A percentile compares a stretch with the other conserved stretches of the same genome.
Conservation (phyloP, 2,797 vertebrate genomes). For the Enteromius unitaeniatus region DNA sequence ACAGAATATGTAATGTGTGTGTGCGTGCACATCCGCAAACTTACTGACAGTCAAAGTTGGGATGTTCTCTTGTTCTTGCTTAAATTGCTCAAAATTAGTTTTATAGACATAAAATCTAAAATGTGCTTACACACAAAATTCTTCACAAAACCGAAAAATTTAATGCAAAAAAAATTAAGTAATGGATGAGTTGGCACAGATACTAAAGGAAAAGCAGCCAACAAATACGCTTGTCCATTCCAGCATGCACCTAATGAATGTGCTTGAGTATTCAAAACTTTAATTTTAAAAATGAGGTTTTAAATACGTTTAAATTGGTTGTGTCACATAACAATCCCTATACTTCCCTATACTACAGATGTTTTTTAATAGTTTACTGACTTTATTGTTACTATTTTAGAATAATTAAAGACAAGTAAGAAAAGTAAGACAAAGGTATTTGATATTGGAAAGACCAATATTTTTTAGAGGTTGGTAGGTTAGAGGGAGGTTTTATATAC, state of each 20-base stretch:
- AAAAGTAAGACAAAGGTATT: not conserved
- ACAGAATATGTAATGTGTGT: not conserved
- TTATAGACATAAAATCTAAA: not conserved
- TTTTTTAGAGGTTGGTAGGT: not conserved
- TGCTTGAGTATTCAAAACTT: not conserved
- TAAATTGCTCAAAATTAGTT: not conserved
- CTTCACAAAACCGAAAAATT: not conserved
- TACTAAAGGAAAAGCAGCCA: not conserved
- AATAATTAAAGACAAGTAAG: not conserved
- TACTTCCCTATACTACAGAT: not conserved
- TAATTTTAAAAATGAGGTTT: not conserved
- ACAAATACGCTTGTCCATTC: not conserved
- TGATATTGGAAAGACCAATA: too few relatives aligned
- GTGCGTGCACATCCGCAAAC: too few relatives aligned
- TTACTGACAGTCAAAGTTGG: not conserved
- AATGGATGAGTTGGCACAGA: not conserved
- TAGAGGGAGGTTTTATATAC: conserved; percentile 3
- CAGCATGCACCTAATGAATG: not conserved
- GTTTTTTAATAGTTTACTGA: not conserved
- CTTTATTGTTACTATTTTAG: not conserved
- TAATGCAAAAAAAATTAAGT: not conserved
- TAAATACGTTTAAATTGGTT: not conserved
- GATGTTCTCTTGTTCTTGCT: not conserved
- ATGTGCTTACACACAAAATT: not conserved
- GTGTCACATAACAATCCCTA: not conserved